Evolutionary conservation across 2,797 vertebrate species (phyloP), one percentile per base, ranked within the genome.

Genomic region (Acrossocheilus fasciatus): DNA sequence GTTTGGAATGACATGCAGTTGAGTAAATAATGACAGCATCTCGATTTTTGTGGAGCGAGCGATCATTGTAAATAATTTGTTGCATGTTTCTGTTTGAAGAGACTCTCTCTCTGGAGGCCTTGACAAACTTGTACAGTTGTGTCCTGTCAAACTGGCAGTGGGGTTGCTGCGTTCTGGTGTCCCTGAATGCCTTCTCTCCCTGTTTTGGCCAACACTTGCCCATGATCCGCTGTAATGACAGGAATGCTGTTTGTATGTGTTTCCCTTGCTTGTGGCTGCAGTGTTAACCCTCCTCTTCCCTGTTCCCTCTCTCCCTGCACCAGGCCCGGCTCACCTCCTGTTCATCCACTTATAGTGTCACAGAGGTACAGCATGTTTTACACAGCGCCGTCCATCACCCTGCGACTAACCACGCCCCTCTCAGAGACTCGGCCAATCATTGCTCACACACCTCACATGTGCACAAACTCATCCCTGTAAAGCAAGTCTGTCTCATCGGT

Each of bases 311-410:
- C 94, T 92, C 93, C 91, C 95, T 96, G 96, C 95, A 95, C 95
- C 95, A 97, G 96, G 96, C 96, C 95, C 96, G 95, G 94, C 96
- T 97, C 95, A 96, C 96, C 95, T 97, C 96, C 95, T 96, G 96
- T 93, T 97, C 96, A 96, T 97, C 96, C 94, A 97, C 96, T 95
- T 97, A 96, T 97, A 97, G 96, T 97, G 95, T 96, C 95, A 96
- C 96, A 92, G 96, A 97, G 96, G 96, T 97, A 97, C 96, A 96
- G 74, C 87, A 82, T 86, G 84, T 81, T 74, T 86, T 81, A 72
- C 73, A 52, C 45, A 41, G 59, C 82, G 4, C 69, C 57, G 82
- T 18, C 59, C 47, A 75, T 62, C 76, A 78, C 36, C 12, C 34
- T 30, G 62, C 50, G 18, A 76, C 59, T 84, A 77, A 57, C 84